phyloP scores from a whole-genome alignment of 2,113 vertebrate genomes.

The Pituophis catenifer region DNA sequence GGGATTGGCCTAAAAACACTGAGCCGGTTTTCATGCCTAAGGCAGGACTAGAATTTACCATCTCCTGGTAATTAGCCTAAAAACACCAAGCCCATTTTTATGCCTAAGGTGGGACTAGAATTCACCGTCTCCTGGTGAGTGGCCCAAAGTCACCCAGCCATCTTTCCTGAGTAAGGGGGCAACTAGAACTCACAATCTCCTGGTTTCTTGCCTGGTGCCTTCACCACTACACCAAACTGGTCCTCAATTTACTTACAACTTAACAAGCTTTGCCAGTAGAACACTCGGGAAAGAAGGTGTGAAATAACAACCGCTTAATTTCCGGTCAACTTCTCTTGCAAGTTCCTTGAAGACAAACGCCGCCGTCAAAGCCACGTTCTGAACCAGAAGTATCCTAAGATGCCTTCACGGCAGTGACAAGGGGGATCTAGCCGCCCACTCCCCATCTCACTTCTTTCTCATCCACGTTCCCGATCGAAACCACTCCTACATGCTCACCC shows the following conservation, averaged over 20 bases:
- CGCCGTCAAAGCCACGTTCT: neutral
- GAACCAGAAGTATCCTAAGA: neutral
- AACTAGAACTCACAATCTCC: neutral
- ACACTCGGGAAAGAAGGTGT: conserved; percentile 13
- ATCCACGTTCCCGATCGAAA: neutral
- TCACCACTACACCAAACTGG: neutral
- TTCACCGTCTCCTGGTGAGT: too few species aligned
- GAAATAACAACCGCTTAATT: neutral
- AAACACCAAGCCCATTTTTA: neutral
- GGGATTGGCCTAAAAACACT: too few species aligned
- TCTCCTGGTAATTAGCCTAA: neutral
- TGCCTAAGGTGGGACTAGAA: neutral
- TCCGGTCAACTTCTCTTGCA: neutral
- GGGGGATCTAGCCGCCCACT: neutral
- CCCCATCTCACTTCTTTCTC: conserved; percentile 3
- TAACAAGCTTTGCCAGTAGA: neutral
- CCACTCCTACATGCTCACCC: neutral
- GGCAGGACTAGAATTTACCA: too few species aligned
- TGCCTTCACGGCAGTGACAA: neutral
- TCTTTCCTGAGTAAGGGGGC: too few species aligned
- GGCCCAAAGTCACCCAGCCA: too few species aligned
- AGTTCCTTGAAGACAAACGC: neutral
- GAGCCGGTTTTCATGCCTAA: too few species aligned
- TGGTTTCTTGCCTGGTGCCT: neutral
- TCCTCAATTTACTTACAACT: neutral